A percentile compares a stretch with the other conserved stretches of the same genome.
These are phyloP conservation scores for Hermetia illucens DNA, from an alignment of 1,140 invertebrate species.

Conservation along the genomic window DNA sequence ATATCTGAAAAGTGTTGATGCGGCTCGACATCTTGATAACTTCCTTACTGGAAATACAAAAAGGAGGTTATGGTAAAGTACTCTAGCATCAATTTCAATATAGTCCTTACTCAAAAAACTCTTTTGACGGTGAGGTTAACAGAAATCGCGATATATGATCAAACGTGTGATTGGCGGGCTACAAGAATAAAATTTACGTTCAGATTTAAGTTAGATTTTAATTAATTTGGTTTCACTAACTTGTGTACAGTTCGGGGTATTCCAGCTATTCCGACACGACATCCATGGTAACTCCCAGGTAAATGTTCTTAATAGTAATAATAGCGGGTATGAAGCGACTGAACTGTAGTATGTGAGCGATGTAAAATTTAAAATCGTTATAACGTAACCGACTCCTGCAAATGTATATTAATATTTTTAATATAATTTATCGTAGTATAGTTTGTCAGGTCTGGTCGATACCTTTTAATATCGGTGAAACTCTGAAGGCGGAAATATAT, in stretches of 20 bases:
- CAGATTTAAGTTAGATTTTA: too few species aligned
- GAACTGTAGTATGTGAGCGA: background rate
- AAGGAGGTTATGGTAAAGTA: too few species aligned
- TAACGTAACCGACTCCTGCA: background rate
- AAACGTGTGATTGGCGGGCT: too few species aligned
- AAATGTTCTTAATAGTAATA: background rate
- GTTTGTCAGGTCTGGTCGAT: too few species aligned
- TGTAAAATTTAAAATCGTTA: background rate
- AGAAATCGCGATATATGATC: too few species aligned
- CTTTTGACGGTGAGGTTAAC: too few species aligned
- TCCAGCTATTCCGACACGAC: conserved; percentile 17
- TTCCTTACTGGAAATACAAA: too few species aligned
- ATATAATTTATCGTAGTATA: background rate
- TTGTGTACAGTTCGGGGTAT: conserved; percentile 14
- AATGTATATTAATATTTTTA: background rate
- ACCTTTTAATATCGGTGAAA: background rate
- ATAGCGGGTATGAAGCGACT: background rate
- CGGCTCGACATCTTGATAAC: too few species aligned
- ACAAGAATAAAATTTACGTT: too few species aligned
- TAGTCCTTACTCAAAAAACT: too few species aligned
- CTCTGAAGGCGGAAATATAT: background rate
- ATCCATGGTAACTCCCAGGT: background rate
- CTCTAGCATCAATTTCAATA: too few species aligned
- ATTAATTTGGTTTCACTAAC: background rate
- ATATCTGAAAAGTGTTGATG: too few species aligned